Conservation (phyloP, 35 echinoderm and acorn worm species). For the Strongylocentrotus purpuratus region DNA sequence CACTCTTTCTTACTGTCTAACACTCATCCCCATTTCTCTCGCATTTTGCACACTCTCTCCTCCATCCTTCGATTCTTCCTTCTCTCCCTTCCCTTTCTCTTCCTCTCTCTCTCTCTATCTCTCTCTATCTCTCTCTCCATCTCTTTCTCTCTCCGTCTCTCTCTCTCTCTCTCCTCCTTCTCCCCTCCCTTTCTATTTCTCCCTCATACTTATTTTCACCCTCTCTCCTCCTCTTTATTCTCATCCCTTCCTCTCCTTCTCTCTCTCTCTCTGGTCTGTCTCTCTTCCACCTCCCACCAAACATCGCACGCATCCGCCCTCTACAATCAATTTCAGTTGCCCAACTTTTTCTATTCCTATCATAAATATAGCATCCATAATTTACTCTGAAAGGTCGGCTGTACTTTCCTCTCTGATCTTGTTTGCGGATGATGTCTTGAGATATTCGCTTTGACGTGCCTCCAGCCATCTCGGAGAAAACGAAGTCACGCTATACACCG, state of each 20-base stretch:
- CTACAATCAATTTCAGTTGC: conserved; percentile 4
- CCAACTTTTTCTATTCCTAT: neutral
- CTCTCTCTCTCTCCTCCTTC: neutral
- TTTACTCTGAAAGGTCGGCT: neutral
- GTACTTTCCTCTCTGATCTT: neutral
- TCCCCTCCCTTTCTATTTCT: neutral
- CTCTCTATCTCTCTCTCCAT: neutral
- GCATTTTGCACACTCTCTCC: too few relatives aligned
- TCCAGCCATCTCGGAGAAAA: neutral
- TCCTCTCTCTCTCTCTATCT: too few relatives aligned
- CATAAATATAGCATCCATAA: neutral
- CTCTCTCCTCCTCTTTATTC: neutral
- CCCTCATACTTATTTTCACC: neutral
- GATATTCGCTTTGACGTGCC: conserved; percentile 8
- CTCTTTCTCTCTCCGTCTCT: neutral
- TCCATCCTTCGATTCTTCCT: too few relatives aligned
- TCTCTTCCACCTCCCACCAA: neutral
- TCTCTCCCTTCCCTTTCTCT: too few relatives aligned
- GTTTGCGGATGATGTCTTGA: conserved; percentile 8
- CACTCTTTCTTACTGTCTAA: too few relatives aligned
- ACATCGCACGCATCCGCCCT: neutral
- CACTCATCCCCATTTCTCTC: too few relatives aligned
- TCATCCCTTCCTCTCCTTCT: neutral
- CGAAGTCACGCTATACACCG: conserved; percentile 1
- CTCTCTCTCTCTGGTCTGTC: neutral